A percentile compares a stretch with the other conserved stretches of the same genome.
Evolutionary conservation across 2,888 invertebrate species (phyloP).

Genomic region (Sarcophaga subvicina): DNA sequence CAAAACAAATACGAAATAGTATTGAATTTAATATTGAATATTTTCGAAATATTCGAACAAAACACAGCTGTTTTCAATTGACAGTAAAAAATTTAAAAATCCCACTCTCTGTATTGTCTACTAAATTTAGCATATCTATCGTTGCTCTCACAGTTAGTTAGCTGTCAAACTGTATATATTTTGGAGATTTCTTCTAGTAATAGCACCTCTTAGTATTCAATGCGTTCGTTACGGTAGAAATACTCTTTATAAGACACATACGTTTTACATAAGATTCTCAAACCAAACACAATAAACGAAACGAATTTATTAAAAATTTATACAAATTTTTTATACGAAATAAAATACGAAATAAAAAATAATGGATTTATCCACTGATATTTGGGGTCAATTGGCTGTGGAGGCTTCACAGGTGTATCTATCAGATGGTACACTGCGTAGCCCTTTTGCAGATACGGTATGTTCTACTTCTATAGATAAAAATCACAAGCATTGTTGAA

Average conservation of each 20-base stretch:
- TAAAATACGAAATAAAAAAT: constrained; percentile 58
- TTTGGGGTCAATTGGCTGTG: constrained; percentile 94
- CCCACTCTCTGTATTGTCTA: constrained; percentile 9
- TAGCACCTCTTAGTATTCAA: constrained; percentile 65
- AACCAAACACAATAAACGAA: too few relatives aligned
- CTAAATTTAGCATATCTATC: constrained; percentile 71
- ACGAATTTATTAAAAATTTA: background rate
- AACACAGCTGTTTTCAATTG: constrained; percentile 56
- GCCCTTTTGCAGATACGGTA: constrained; percentile 94
- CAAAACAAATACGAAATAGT: constrained; percentile 47
- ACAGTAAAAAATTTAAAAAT: background rate
- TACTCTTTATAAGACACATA: constrained; percentile 39
- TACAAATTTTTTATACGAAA: background rate
- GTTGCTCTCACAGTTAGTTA: constrained; percentile 68
- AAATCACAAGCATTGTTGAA: constrained; percentile 5
- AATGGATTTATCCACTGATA: constrained; percentile 89
- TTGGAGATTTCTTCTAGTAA: constrained; percentile 74
- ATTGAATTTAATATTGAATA: constrained; percentile 42
- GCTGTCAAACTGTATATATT: constrained; percentile 68
- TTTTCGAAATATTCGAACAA: constrained; percentile 52
- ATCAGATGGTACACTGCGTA: constrained; percentile 90
- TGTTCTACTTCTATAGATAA: constrained; percentile 72
- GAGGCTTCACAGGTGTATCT: constrained; percentile 94
- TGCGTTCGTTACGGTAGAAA: constrained; percentile 66
- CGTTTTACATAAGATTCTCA: constrained; percentile 60